Evolutionary conservation across 2,113 vertebrate genomes (phyloP).

Genomic region (Lagenorhynchus albirostris): DNA sequence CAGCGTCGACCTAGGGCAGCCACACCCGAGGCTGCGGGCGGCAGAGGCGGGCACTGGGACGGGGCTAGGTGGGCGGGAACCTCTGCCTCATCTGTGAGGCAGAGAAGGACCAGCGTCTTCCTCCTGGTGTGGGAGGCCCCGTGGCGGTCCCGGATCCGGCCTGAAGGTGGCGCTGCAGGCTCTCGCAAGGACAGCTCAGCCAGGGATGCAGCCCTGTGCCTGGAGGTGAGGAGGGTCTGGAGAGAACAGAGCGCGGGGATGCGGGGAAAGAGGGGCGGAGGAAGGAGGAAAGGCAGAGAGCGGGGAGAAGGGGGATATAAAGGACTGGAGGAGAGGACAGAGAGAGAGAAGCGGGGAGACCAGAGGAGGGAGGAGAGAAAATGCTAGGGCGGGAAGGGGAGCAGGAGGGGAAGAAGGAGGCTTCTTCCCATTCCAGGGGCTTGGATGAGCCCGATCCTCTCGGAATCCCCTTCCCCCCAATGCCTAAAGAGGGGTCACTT

Average conservation of each 20-base stretch:
- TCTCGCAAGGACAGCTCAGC: background rate
- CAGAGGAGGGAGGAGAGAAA: background rate
- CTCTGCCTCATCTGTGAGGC: background rate
- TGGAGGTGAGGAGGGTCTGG: background rate
- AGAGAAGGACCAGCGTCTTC: background rate
- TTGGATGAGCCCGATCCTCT: background rate
- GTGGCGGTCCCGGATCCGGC: rapidly evolving
- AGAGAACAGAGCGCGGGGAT: too few relatives aligned
- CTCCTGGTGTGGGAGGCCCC: background rate
- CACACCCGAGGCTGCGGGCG: background rate
- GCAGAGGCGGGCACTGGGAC: rapidly evolving
- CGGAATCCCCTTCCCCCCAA: rapidly evolving
- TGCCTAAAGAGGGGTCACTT: background rate
- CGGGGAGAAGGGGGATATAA: background rate
- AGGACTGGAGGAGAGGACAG: too few relatives aligned
- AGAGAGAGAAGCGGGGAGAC: background rate
- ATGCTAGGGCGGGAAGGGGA: too few relatives aligned
- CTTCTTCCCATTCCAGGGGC: background rate
- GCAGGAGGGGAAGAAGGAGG: too few relatives aligned
- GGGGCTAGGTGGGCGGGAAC: rapidly evolving
- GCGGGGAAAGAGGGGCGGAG: rapidly evolving
- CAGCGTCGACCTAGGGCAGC: background rate
- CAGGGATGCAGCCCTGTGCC: rapidly evolving
- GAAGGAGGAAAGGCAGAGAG: background rate
- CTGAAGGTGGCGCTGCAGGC: conserved; percentile 62